Conservation (phyloP, 2,888 invertebrate species). For the Trissonchulus sp. region DNA sequence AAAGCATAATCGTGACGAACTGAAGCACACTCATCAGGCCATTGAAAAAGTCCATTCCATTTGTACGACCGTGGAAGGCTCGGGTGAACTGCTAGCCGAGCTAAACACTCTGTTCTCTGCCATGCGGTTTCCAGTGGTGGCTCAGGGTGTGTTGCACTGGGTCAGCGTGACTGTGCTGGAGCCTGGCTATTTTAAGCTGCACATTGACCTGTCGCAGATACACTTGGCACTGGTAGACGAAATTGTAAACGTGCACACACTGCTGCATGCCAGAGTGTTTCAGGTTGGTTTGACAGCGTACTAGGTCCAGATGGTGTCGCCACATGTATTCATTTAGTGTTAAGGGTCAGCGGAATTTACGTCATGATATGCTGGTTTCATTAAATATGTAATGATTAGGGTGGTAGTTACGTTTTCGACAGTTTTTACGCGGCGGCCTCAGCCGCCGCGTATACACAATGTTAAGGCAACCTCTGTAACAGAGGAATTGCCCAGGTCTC, state of each 20-base stretch:
- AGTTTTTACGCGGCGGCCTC: too few relatives aligned
- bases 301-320: too few relatives aligned
- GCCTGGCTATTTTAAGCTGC: slow-evolving; percentile 87
- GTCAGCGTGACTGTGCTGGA: slow-evolving; percentile 91
- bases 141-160: slow-evolving; percentile 87
- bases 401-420: too few relatives aligned
- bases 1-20: slow-evolving; percentile 72
- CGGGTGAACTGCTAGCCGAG: slow-evolving; percentile 86
- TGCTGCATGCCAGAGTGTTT: slow-evolving; percentile 65
- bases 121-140: slow-evolving; percentile 80
- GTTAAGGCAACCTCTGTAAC: too few relatives aligned
- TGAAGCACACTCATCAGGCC: slow-evolving; percentile 81
- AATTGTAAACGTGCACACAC: slow-evolving; percentile 81
- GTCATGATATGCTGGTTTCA: too few relatives aligned
- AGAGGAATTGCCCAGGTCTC: too few relatives aligned
- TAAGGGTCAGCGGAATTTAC: too few relatives aligned
- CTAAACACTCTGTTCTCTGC: slow-evolving; percentile 66
- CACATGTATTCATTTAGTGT: too few relatives aligned
- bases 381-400: too few relatives aligned
- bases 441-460: too few relatives aligned
- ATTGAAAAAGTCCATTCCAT: slow-evolving; percentile 87
- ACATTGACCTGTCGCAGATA: slow-evolving; percentile 86
- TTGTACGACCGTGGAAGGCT: slow-evolving; percentile 81
- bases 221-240: slow-evolving; percentile 91
- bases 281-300: slow-evolving; percentile 15